These are phyloP conservation scores for Dysidea cf. avara DNA, from an alignment of 37 sponge, comb jelly and placozoan genomes.

Conservation along the genomic window DNA sequence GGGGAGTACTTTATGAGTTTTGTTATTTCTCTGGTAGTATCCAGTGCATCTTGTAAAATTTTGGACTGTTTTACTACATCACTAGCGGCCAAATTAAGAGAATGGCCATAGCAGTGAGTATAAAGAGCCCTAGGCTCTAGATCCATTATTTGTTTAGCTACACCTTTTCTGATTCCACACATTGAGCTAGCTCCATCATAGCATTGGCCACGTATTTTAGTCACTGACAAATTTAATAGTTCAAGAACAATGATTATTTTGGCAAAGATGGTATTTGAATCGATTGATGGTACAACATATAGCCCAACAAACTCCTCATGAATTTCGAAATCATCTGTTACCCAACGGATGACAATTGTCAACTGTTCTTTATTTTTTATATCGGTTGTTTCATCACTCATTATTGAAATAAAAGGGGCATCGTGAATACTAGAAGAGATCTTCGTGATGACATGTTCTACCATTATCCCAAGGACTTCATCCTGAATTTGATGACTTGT, in stretches of 20 bases:
- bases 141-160: conserved; percentile 28
- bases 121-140: no score
- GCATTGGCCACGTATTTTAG: conserved; percentile 51
- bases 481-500: no score
- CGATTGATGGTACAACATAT: no score
- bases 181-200: conserved; percentile 47
- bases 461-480: no score
- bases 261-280: conserved; percentile 56
- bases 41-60: conserved; percentile 35
- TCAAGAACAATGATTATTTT: conserved; percentile 51
- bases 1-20: conserved; percentile 50
- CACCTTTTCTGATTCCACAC: conserved; percentile 36
- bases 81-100: no score
- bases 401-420: no score
- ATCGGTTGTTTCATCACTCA: no score
- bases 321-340: conserved; percentile 28
- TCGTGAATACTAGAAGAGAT: no score
- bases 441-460: conserved; percentile 51
- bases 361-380: conserved; percentile 40
- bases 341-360: conserved; percentile 31
- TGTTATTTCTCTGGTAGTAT: conserved; percentile 31
- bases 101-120: no score
- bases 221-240: conserved; percentile 48
- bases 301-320: no score
- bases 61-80: no score